Evolutionary conservation across 2,113 vertebrate genomes (phyloP).

Genomic region (Zosterops hypoxanthus): DNA sequence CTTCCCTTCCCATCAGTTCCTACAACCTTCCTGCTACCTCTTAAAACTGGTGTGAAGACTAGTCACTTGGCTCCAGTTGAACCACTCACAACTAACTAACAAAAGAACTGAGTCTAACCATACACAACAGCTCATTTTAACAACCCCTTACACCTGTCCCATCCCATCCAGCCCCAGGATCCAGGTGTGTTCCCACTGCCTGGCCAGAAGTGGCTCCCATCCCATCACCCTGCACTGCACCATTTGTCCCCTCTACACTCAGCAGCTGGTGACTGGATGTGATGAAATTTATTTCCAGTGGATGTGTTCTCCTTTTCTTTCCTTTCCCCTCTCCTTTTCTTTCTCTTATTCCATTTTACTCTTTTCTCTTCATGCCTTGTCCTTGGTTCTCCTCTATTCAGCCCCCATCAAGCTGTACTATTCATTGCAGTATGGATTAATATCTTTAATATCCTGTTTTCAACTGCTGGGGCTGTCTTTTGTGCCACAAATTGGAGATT

Average conservation of each 20-base stretch:
- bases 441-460: conserved; percentile 44
- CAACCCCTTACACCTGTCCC: background rate
- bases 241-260: accelerated
- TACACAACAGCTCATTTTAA: background rate
- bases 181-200: too few relatives aligned
- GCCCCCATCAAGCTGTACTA: background rate
- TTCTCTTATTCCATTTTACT: background rate
- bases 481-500: background rate
- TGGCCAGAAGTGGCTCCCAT: background rate
- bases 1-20: background rate
- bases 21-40: background rate
- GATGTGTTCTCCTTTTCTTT: background rate
- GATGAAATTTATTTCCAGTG: background rate
- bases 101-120: background rate
- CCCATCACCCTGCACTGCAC: background rate
- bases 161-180: too few relatives aligned
- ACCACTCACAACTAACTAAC: background rate
- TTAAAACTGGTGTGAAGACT: background rate
- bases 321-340: background rate
- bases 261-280: background rate
- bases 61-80: background rate
- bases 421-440: background rate
- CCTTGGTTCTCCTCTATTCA: background rate
- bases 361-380: background rate
- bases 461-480: background rate